Percentiles rank a stretch among this genome's conserved stretches.
phyloP scores from a whole-genome alignment of 2,888 invertebrate species.

The Ariolimax columbianus region DNA sequence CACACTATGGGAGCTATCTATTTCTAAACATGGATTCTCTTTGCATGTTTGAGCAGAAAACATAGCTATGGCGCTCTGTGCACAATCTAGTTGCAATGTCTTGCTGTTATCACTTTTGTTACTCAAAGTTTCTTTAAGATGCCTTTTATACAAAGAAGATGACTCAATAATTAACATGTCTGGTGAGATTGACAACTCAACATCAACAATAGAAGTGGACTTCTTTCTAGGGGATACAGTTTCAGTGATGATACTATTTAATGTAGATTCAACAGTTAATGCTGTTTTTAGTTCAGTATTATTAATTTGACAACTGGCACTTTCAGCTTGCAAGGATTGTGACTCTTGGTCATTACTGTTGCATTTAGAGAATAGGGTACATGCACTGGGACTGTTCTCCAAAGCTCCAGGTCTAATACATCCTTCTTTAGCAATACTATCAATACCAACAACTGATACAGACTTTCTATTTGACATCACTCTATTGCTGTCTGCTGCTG shows the following conservation, averaged over 20 bases:
- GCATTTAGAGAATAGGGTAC: background rate
- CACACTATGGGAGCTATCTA: background rate
- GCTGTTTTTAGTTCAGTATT: background rate
- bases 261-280: background rate
- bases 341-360: background rate
- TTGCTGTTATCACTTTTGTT: background rate
- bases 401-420: background rate
- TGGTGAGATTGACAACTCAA: slow-evolving; percentile 51
- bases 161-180: slow-evolving; percentile 11
- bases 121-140: background rate
- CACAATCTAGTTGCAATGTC: too few species aligned
- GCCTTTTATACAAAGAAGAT: background rate
- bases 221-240: slow-evolving; percentile 33
- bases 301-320: background rate
- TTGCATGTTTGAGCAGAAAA: background rate
- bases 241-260: too few species aligned
- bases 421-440: slow-evolving; percentile 2
- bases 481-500: background rate
- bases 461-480: background rate
- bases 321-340: background rate
- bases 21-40: background rate
- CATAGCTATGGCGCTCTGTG: too few species aligned
- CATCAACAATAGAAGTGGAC: slow-evolving; percentile 50
- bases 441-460: background rate
- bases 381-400: background rate